Evolutionary conservation across 2,113 vertebrate species (phyloP).

Genomic region (Corvus cornix): DNA sequence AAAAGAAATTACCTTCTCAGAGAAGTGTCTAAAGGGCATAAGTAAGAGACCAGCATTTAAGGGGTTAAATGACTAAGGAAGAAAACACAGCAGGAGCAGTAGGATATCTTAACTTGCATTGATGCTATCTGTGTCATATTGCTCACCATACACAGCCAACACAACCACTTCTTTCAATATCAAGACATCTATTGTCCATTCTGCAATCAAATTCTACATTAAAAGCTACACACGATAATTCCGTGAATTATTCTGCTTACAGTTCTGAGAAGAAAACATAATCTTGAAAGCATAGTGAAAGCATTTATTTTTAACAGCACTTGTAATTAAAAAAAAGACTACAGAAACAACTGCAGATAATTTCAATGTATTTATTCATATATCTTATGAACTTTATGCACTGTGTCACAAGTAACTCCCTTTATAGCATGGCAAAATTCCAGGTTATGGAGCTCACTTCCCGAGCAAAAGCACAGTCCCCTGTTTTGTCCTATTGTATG

Average conservation of each 20-base stretch:
- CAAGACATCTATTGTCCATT: background rate
- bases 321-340: background rate
- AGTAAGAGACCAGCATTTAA: background rate
- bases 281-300: background rate
- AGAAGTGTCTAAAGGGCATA: background rate
- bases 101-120: background rate
- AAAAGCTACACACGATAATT: background rate
- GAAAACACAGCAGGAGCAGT: background rate
- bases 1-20: background rate
- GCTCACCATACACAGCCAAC: background rate
- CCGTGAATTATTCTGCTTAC: background rate
- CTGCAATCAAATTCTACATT: background rate
- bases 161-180: background rate
- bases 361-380: background rate
- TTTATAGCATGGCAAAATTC: background rate
- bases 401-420: background rate
- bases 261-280: background rate
- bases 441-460: background rate
- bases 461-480: background rate
- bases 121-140: background rate
- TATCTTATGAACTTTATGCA: background rate
- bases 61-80: background rate
- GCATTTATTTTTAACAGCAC: background rate
- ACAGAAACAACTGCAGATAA: background rate
- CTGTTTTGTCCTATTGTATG: background rate